phyloP scores from a whole-genome alignment of 2,113 vertebrate species.

The Oostethus manadensis region DNA sequence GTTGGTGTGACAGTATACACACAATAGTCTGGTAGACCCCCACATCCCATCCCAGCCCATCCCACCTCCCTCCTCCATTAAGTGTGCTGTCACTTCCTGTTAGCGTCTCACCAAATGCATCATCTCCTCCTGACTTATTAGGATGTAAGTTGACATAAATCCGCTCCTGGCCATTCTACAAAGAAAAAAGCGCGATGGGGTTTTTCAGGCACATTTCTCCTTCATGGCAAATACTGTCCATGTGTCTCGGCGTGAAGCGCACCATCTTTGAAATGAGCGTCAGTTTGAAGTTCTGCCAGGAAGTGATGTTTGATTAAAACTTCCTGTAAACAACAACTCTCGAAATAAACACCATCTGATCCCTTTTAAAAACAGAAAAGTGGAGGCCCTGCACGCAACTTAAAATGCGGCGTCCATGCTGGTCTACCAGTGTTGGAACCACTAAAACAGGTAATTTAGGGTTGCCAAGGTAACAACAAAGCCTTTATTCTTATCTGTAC shows the following conservation, averaged over 20 bases:
- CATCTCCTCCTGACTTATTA: constrained; percentile 35
- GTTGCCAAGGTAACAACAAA: too few relatives aligned
- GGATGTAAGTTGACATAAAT: constrained; percentile 50
- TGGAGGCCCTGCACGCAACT: not conserved
- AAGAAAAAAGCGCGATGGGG: constrained; percentile 13
- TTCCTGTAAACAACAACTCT: not conserved
- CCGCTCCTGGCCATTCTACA: constrained; percentile 37
- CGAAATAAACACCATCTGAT: not conserved
- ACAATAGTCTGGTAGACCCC: too few relatives aligned
- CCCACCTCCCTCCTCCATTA: constrained; percentile 14
- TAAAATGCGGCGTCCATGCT: not conserved
- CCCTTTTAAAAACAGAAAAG: not conserved
- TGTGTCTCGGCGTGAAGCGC: not conserved
- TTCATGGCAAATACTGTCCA: not conserved
- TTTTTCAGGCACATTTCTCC: constrained; percentile 19
- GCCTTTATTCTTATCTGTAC: too few relatives aligned
- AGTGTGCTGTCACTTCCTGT: constrained; percentile 50
- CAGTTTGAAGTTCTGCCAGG: not conserved
- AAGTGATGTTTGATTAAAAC: not conserved
- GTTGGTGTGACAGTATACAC: constrained; percentile 24
- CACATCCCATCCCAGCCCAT: too few relatives aligned
- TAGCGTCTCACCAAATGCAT: constrained; percentile 46
- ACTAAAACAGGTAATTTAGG: too few relatives aligned
- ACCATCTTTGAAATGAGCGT: not conserved
- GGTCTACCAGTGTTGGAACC: too few relatives aligned